A percentile compares a stretch with the other conserved stretches of the same genome.
These are phyloP conservation scores for Agonopterix arenella DNA, from an alignment of 2,888 invertebrate species.

Conservation along the genomic window DNA sequence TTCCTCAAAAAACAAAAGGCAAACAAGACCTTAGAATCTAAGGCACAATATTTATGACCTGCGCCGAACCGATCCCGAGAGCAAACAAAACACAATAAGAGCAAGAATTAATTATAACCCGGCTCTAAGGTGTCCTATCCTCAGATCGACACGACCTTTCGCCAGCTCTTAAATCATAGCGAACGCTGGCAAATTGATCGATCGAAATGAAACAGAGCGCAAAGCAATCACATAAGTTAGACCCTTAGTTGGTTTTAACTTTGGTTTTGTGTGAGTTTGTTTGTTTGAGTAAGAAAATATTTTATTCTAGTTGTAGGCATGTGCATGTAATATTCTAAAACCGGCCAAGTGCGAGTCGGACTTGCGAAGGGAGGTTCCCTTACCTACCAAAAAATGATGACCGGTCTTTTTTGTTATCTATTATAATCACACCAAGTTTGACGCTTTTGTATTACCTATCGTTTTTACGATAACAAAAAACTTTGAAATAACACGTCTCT, in stretches of 20 bases:
- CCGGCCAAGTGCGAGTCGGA: too few relatives aligned
- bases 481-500: too few relatives aligned
- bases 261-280: not conserved
- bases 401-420: too few relatives aligned
- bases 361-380: too few relatives aligned
- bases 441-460: too few relatives aligned
- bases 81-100: slow-evolving; percentile 7
- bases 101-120: slow-evolving; percentile 30
- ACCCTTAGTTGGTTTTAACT: not conserved
- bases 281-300: too few relatives aligned
- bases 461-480: too few relatives aligned
- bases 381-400: too few relatives aligned
- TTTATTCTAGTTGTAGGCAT: too few relatives aligned
- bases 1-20: not conserved
- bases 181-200: slow-evolving; percentile 35
- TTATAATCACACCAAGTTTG: too few relatives aligned
- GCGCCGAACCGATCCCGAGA: slow-evolving; percentile 4
- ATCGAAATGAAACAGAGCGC: slow-evolving; percentile 21
- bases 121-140: slow-evolving; percentile 32
- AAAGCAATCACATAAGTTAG: slow-evolving; percentile 27
- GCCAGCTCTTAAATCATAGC: slow-evolving; percentile 47
- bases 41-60: not conserved
- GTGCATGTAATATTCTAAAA: too few relatives aligned
- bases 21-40: not conserved
- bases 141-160: slow-evolving; percentile 61